These are phyloP conservation scores for Hozukius guyotensis DNA, from an alignment of 2,797 vertebrate genomes.

Conservation along the genomic window DNA sequence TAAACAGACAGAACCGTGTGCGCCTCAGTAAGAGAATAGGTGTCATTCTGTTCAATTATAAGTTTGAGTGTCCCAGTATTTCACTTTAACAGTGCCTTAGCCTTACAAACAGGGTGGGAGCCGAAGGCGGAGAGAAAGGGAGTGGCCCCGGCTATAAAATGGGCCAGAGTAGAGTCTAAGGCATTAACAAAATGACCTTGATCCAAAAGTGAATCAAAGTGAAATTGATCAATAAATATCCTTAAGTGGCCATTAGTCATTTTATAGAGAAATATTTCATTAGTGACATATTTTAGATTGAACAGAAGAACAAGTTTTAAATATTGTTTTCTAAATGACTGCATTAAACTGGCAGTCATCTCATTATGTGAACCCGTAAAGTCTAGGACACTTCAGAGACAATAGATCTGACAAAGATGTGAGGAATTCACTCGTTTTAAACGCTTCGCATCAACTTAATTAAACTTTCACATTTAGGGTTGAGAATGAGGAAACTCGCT, in stretches of 20 bases:
- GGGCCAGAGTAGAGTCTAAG: conserved; percentile 61
- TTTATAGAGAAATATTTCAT: conserved; percentile 85
- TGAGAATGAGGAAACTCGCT: conserved; percentile 11
- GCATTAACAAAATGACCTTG: conserved; percentile 85
- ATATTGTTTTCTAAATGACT: conserved; percentile 84
- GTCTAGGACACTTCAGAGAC: conserved; percentile 50
- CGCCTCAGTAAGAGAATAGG: conserved; percentile 62
- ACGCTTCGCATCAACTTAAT: conserved; percentile 43
- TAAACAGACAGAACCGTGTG: conserved; percentile 53
- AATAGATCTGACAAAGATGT: conserved; percentile 36
- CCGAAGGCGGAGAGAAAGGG: conserved; percentile 66
- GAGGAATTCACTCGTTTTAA: conserved; percentile 45
- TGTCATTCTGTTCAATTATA: conserved; percentile 76
- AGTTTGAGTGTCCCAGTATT: conserved; percentile 75
- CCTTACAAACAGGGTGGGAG: conserved; percentile 81
- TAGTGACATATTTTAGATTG: conserved; percentile 81
- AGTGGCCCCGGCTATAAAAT: conserved; percentile 79
- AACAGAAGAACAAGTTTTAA: conserved; percentile 79
- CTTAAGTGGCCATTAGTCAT: conserved; percentile 80
- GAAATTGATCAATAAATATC: conserved; percentile 87
- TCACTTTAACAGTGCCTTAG: conserved; percentile 81
- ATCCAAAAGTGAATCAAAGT: conserved; percentile 76
- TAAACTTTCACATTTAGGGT: conserved; percentile 34
- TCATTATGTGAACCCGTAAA: conserved; percentile 57
- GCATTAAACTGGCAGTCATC: conserved; percentile 69